A percentile compares a stretch with the other conserved stretches of the same genome.
Evolutionary conservation across 2,888 invertebrate genomes (phyloP).

Genomic region (Amphipyra tragopoginis): DNA sequence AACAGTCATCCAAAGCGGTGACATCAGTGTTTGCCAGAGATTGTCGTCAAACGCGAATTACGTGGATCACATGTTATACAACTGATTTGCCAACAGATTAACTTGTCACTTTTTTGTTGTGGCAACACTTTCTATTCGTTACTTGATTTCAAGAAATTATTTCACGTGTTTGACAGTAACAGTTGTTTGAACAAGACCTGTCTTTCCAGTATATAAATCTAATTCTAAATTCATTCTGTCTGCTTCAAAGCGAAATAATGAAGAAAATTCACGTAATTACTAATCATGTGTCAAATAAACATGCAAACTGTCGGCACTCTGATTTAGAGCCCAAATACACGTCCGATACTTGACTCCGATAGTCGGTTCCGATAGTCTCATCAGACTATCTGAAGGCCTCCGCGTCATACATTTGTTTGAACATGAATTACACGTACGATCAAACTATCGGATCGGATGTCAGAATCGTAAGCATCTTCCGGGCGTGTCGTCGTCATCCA

Average conservation of each 20-base stretch:
- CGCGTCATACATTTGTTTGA: too few species aligned
- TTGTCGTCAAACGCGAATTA: conserved; percentile 61
- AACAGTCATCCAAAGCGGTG: conserved; percentile 57
- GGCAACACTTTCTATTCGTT: conserved; percentile 48
- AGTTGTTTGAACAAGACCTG: conserved; percentile 21
- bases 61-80: conserved; percentile 62
- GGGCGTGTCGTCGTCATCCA: too few species aligned
- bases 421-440: too few species aligned
- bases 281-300: conserved; percentile 16
- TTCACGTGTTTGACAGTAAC: conserved; percentile 29
- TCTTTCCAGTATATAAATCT: conserved; percentile 15
- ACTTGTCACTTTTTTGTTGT: conserved; percentile 52
- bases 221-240: conserved; percentile 18
- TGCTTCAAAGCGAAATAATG: conserved; percentile 9
- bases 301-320: conserved; percentile 11
- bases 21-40: conserved; percentile 65
- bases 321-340: too few species aligned
- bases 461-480: too few species aligned
- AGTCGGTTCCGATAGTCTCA: too few species aligned
- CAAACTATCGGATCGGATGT: too few species aligned
- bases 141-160: conserved; percentile 32
- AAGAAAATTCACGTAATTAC: conserved; percentile 11
- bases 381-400: too few species aligned
- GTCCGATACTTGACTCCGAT: too few species aligned
- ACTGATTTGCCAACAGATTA: conserved; percentile 63